Base-by-base conservation (phyloP, 2,888 invertebrate genomes). In the Agrochola macilenta region DNA sequence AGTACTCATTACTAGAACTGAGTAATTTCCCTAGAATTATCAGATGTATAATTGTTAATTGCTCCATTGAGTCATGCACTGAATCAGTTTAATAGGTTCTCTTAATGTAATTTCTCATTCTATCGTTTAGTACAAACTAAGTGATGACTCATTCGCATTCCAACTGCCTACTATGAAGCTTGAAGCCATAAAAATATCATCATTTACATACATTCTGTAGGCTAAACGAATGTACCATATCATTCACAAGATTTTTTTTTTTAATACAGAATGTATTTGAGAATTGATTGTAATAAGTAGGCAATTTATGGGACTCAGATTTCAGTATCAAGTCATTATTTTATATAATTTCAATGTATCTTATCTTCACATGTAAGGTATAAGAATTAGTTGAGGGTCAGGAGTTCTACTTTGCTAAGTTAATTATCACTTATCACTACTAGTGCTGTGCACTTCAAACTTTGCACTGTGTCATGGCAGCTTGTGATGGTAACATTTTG, bases 61-160 rank as follows among this genome's bases (percentile, higher is more conserved):
- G 60, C 64, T 60, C 49, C 66, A 70, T 70, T 83, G 77, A 85
- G 69, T 87, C 85, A 85, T 81, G 68, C 52, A 73, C 60, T 74
- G 79, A 82, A 87, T 86, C 79, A 72, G 84, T 82, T 83, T 76
- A 69, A 77, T 82, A 82, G 72, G 81, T 82, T 83, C 87, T 84
- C 77, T 82, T 87, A 85, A 83, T 89, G 87, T 91, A 89, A 89
- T 89, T 88, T 88, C 82, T 78, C 84, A 88, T 88, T 86, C 79
- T 86, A 85, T 81, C 72, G 30, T 75, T 58, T 74, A 78, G 78
- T 54, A 76, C 54, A 64, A 63, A 58, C 70, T 63, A 63, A 69
- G 65, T 79, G 60, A 72, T 90, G 90, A 90, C 72, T 91, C 90
- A 89, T 75, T 68, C 35, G 58, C 87, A 89, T 90, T 86, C 89